These are phyloP conservation scores for Mustela lutreola DNA, from an alignment of 2,113 vertebrate genomes.

Conservation along the genomic window DNA sequence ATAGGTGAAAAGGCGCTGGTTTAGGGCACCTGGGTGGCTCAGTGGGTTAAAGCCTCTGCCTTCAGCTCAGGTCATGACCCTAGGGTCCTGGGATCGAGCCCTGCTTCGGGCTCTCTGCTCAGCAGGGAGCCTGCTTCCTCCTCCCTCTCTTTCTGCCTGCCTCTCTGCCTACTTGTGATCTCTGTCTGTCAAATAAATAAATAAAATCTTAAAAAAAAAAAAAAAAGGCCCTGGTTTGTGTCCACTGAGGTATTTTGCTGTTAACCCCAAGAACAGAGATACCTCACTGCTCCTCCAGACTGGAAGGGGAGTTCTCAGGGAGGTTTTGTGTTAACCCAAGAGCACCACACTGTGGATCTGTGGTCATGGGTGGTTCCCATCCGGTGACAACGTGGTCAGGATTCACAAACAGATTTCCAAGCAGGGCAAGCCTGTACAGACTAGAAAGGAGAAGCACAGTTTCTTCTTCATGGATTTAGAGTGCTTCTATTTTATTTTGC, in stretches of 20 bases:
- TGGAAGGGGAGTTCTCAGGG: background rate
- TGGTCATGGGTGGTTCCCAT: background rate
- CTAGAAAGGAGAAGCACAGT: background rate
- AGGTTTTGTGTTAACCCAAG: background rate
- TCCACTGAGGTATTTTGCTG: background rate
- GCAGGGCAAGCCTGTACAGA: background rate
- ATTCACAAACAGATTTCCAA: background rate
- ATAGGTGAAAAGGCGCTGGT: background rate
- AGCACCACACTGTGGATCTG: background rate
- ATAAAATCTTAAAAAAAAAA: too few relatives aligned
- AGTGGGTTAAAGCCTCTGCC: too few relatives aligned
- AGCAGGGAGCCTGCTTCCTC: too few relatives aligned
- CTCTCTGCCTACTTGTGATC: too few relatives aligned
- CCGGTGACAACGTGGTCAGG: background rate
- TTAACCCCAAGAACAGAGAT: background rate
- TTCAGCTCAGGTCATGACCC: too few relatives aligned
- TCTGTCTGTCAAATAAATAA: too few relatives aligned
- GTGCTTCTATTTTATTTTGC: background rate
- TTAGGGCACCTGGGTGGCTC: too few relatives aligned
- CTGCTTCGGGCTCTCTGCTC: too few relatives aligned
- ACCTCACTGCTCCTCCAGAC: background rate
- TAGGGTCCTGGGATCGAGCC: too few relatives aligned
- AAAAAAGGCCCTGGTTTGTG: too few relatives aligned
- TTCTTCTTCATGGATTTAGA: background rate
- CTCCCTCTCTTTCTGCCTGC: too few relatives aligned